Evolutionary conservation across 2,797 vertebrate species (phyloP).

Genomic region (Rhinella marina): DNA sequence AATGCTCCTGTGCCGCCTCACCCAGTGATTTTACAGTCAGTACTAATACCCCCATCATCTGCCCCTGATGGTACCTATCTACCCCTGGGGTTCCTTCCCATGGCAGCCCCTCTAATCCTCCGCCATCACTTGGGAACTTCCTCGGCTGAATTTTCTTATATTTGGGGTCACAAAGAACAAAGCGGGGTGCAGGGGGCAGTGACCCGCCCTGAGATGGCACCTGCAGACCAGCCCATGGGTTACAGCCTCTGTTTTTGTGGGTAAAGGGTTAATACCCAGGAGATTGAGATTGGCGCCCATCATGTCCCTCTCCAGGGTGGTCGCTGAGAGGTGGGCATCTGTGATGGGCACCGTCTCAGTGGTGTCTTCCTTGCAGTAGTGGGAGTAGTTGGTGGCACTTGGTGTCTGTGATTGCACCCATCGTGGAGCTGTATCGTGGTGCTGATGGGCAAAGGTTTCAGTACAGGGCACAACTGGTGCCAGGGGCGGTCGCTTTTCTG

Average conservation of each 20-base stretch:
- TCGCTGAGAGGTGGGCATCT: not conserved
- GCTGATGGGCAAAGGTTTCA: no score
- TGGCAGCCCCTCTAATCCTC: no score
- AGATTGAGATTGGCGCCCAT: not conserved
- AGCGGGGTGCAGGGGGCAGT: not conserved
- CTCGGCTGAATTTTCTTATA: not conserved
- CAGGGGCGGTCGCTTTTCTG: not conserved
- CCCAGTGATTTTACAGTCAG: not conserved
- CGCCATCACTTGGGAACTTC: not conserved
- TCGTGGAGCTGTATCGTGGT: not conserved
- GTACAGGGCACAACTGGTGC: not conserved
- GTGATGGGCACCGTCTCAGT: not conserved
- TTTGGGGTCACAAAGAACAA: conserved; percentile 24
- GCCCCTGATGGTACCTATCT: not conserved
- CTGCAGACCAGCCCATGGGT: no score
- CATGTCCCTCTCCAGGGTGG: not conserved
- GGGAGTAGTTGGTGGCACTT: not conserved
- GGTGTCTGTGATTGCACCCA: no score
- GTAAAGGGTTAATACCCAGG: not conserved
- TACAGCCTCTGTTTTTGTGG: no score
- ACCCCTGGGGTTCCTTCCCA: not conserved
- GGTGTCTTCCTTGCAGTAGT: not conserved
- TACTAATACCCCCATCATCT: not conserved
- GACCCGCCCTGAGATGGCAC: no score
- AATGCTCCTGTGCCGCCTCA: no score